phyloP scores from a whole-genome alignment of 2,888 invertebrate species.

The Drosophila tanythrix region DNA sequence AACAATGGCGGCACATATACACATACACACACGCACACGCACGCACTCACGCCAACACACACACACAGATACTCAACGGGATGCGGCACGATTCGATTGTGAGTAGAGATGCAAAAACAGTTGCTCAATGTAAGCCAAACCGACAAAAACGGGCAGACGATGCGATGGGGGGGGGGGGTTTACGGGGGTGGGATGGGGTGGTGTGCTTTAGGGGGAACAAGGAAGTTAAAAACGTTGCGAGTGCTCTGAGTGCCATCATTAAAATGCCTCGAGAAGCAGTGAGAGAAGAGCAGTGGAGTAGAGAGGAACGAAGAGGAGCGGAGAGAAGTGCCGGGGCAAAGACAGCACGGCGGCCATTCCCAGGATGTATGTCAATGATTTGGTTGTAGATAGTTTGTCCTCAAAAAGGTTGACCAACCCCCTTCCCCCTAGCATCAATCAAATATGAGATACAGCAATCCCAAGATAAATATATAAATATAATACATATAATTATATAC shows the following conservation, averaged over 20 bases:
- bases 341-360: slow-evolving; percentile 38
- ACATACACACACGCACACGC: slow-evolving; percentile 18
- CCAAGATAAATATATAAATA: neutral
- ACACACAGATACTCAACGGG: slow-evolving; percentile 9
- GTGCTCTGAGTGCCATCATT: slow-evolving; percentile 46
- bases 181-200: neutral
- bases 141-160: slow-evolving; percentile 8
- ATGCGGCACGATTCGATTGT: slow-evolving; percentile 5
- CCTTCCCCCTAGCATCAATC: neutral
- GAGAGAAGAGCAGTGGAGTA: neutral
- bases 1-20: slow-evolving; percentile 62
- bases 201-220: neutral
- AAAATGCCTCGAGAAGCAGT: slow-evolving; percentile 19
- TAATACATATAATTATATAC: too few relatives aligned
- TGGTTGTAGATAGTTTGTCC: neutral
- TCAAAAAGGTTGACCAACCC: neutral
- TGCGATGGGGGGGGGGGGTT: too few relatives aligned
- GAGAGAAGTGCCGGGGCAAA: neutral
- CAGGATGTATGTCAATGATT: slow-evolving; percentile 39
- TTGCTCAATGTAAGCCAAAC: slow-evolving; percentile 39
- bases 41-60: slow-evolving; percentile 12
- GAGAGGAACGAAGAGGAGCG: neutral
- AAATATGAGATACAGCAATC: neutral
- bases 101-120: slow-evolving; percentile 40
- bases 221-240: slow-evolving; percentile 7